Evolutionary conservation across 2,888 invertebrate genomes (phyloP).

Genomic region (Aphelenchoides bicaudatus): DNA sequence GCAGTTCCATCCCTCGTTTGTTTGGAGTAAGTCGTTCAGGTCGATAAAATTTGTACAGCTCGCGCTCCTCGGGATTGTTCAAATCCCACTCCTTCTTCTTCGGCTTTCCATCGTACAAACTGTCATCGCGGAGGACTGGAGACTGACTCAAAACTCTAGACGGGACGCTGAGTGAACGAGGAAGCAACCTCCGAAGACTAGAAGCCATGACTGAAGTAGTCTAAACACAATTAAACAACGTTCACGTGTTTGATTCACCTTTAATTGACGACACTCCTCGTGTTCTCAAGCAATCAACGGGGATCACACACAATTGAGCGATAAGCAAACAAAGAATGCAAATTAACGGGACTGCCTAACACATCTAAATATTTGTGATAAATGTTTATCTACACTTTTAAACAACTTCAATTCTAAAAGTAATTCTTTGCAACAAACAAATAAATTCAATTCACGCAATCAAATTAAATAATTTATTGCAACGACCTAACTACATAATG

Average conservation of each 20-base stretch:
- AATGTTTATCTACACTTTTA: no score
- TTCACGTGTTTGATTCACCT: not conserved
- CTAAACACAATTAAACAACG: not conserved
- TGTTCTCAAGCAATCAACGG: not conserved
- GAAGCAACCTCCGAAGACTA: conserved; percentile 1
- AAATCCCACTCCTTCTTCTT: conserved; percentile 10
- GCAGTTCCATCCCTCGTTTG: conserved; percentile 63
- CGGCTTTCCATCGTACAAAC: not conserved
- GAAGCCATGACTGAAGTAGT: not conserved
- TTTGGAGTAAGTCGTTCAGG: conserved; percentile 57
- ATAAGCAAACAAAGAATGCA: conserved; percentile 2
- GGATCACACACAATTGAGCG: not conserved
- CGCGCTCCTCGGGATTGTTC: conserved; percentile 37
- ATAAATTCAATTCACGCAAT: not conserved
- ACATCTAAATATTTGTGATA: no score
- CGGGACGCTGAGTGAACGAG: no score
- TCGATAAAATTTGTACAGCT: conserved; percentile 55
- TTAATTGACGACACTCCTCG: not conserved
- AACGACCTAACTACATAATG: no score
- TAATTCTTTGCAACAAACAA: not conserved
- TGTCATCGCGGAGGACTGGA: no score
- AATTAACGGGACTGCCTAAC: not conserved
- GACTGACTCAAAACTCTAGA: no score
- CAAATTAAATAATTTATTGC: no score
- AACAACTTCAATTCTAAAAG: no score